Base-by-base conservation (phyloP, 1,140 invertebrate genomes). In the Ceratosolen fusciceps region DNA sequence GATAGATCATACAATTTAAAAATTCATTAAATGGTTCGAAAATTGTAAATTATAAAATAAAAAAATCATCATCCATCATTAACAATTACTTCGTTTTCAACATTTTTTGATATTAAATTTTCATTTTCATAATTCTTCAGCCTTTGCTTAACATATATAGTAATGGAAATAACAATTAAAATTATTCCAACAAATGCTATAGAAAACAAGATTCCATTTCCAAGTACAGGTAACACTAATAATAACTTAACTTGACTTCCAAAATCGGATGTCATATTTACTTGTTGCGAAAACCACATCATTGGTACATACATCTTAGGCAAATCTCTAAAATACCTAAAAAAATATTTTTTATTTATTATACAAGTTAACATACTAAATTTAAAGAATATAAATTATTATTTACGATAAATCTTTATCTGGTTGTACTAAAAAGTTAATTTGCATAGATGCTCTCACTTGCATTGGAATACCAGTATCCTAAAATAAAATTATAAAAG, bases 251-350 rank as follows among this genome's bases (percentile, higher is more conserved):
- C 91, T 84, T 90, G 83, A 9, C 81, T 84, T 1, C 93, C 92
- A 79, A 93, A 91, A n/a, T 92, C 86, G 34, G 91, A 82, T n/a
- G 92, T 92, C 26, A 95, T 88, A 62, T 87, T 80, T 29, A 93
- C 93, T 80, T 92, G 91, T 88, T 96, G 94, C 16, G 91, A 88
- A 87, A 96, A 96, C 94, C 95, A 95, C 81, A 96, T 88, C 90
- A 94, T 92, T 19, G 95, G 95, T 79, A 94, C 88, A 87, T 92
- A 93, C 0, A 90, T 91, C 77, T 88, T 90, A 8, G 85, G 90
- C n/a, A 93, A 82, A 75, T 91, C 87, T 71, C 91, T 86, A 74
- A 92, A 92, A 21, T 93, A 86, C 4, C 93, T 93, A 86, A 71
- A 89, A 91, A 75, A 16, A 76, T 58, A 29, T 26, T 56, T 21